These are phyloP conservation scores for Tragulus kanchil DNA, from an alignment of 2,113 vertebrate species.

Conservation along the genomic window DNA sequence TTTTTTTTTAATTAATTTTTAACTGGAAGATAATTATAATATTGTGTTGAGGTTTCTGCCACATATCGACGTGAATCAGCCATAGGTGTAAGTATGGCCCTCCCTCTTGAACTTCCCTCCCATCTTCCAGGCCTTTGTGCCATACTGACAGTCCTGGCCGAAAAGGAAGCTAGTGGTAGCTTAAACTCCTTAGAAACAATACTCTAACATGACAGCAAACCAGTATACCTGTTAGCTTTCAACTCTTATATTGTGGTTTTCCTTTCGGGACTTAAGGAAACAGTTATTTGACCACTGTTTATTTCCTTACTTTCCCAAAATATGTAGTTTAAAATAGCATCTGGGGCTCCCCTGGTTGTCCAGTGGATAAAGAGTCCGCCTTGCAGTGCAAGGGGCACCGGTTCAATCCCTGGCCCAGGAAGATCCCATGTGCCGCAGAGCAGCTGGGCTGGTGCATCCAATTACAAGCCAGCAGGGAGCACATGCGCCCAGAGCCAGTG, in stretches of 20 bases:
- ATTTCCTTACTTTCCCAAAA: slow-evolving; percentile 27
- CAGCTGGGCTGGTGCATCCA: too few species aligned
- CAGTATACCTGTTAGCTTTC: slow-evolving; percentile 19
- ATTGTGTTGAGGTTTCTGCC: neutral
- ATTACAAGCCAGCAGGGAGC: too few species aligned
- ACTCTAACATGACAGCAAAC: slow-evolving; percentile 1
- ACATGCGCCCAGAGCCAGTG: too few species aligned
- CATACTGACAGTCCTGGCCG: neutral
- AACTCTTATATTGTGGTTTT: neutral
- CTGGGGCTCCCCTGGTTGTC: too few species aligned
- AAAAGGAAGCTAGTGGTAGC: neutral
- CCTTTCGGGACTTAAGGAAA: neutral
- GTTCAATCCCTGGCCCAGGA: too few species aligned
- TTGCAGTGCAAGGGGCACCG: too few species aligned
- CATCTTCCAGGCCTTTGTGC: neutral
- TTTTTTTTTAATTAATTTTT: neutral
- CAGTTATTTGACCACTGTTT: slow-evolving; percentile 39
- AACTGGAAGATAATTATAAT: neutral
- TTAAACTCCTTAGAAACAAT: neutral
- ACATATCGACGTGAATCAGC: neutral
- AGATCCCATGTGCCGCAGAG: too few species aligned
- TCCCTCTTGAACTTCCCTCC: neutral
- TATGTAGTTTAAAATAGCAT: slow-evolving; percentile 2
- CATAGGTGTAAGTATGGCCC: neutral
- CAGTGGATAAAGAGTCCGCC: too few species aligned